phyloP scores from a whole-genome alignment of 2,888 invertebrate species.

The Zele albiditarsus region DNA sequence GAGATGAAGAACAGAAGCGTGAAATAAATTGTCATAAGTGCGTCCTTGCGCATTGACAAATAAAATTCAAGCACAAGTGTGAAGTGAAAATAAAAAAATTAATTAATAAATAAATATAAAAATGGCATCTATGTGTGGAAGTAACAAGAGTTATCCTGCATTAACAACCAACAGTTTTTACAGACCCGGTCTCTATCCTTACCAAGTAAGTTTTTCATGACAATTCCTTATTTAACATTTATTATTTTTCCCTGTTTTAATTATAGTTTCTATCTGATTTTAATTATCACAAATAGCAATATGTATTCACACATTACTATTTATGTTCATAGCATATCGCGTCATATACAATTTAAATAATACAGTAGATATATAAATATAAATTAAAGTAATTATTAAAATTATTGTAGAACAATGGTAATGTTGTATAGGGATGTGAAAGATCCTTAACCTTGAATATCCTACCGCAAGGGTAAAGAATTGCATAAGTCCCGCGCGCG shows the following conservation, averaged over 20 bases:
- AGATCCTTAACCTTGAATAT: conserved; percentile 66
- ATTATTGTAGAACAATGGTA: conserved; percentile 26
- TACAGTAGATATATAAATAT: conserved; percentile 2
- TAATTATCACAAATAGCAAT: not conserved
- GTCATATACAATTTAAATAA: not conserved
- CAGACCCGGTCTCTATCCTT: conserved; percentile 72
- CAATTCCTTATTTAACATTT: conserved; percentile 14
- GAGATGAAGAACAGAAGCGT: not conserved
- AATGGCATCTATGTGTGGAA: conserved; percentile 80
- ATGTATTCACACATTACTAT: not conserved
- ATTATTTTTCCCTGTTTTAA: not conserved
- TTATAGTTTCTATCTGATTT: not conserved
- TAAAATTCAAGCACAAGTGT: not conserved
- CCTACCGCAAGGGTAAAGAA: conserved; percentile 54
- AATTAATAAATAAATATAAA: conserved; percentile 57
- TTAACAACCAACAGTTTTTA: conserved; percentile 78
- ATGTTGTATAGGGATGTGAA: not conserved
- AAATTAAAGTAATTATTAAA: conserved; percentile 30
- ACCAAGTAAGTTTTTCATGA: conserved; percentile 68
- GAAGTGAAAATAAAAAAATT: conserved; percentile 31
- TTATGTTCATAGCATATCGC: not conserved
- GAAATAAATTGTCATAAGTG: not conserved
- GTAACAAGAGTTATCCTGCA: conserved; percentile 79
- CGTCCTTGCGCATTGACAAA: not conserved
- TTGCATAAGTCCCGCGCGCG: conserved; percentile 61